Evolutionary conservation across 2,797 vertebrate genomes (phyloP).

Genomic region (Synanceia verrucosa): DNA sequence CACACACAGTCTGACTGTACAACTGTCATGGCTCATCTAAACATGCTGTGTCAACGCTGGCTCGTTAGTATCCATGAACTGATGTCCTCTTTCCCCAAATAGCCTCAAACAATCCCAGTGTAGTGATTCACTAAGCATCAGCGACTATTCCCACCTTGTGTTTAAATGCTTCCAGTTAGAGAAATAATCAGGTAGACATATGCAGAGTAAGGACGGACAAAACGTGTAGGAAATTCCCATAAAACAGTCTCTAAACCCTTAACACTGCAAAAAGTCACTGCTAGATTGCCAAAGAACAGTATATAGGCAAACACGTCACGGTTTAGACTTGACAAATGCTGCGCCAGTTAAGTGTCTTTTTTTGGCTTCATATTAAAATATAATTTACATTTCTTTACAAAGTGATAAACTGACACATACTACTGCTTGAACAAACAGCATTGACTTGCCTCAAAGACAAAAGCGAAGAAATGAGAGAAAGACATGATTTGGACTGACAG

Average conservation of each 20-base stretch:
- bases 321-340: conserved; percentile 87
- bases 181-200: conserved; percentile 60
- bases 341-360: conserved; percentile 78
- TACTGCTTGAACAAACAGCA: conserved; percentile 70
- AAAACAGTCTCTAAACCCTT: conserved; percentile 80
- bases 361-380: conserved; percentile 88
- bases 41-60: conserved; percentile 53
- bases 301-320: conserved; percentile 88
- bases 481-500: conserved; percentile 9
- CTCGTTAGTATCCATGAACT: conserved; percentile 38
- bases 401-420: conserved; percentile 77
- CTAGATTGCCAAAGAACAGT: conserved; percentile 85
- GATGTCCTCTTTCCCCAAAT: conserved; percentile 32
- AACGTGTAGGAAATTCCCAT: conserved; percentile 69
- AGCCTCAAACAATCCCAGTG: conserved; percentile 41
- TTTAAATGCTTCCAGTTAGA: conserved; percentile 73
- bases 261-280: conserved; percentile 84
- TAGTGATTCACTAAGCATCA: conserved; percentile 39
- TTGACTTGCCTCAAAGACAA: conserved; percentile 60
- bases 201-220: conserved; percentile 64
- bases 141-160: conserved; percentile 39
- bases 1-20: conserved; percentile 70
- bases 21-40: conserved; percentile 66
- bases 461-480: conserved; percentile 37
- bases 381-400: conserved; percentile 90